A percentile compares a stretch with the other conserved stretches of the same genome.
phyloP scores from a whole-genome alignment of 2,797 vertebrate species.

The Halcyon chelicuti region DNA sequence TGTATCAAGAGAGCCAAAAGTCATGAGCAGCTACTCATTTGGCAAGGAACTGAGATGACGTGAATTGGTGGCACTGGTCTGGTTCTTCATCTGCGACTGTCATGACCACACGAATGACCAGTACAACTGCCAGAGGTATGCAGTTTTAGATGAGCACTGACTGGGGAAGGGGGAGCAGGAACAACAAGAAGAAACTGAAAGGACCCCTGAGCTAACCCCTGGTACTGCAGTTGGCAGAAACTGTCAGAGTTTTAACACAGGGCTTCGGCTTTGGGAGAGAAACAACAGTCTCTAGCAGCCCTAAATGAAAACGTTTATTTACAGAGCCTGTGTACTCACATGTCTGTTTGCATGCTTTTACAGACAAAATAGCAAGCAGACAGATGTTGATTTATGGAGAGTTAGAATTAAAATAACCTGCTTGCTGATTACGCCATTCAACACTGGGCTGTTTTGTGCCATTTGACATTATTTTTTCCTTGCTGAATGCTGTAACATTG shows the following conservation, averaged over 20 bases:
- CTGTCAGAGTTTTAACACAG: neutral
- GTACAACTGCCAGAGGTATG: neutral
- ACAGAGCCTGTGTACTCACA: neutral
- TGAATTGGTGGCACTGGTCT: neutral
- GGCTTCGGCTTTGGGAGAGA: neutral
- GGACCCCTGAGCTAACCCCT: neutral
- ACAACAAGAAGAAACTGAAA: neutral
- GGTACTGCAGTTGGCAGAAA: neutral
- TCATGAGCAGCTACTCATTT: neutral
- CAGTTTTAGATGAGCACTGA: neutral
- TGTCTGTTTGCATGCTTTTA: neutral
- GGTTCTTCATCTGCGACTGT: neutral
- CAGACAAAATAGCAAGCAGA: constrained; percentile 4
- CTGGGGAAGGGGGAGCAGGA: neutral
- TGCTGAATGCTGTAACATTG: neutral
- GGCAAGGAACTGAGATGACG: neutral
- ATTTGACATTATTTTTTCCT: neutral
- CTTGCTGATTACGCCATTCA: constrained; percentile 38
- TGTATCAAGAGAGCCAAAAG: neutral
- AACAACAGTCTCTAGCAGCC: neutral
- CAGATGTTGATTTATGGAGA: constrained; percentile 32
- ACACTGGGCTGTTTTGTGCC: neutral
- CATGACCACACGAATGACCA: neutral
- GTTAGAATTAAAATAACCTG: constrained; percentile 23
- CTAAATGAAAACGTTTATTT: neutral